A percentile compares a stretch with the other conserved stretches of the same genome.
These are phyloP conservation scores for Pachydiplax longipennis DNA, from an alignment of 2,888 invertebrate species.

Conservation along the genomic window DNA sequence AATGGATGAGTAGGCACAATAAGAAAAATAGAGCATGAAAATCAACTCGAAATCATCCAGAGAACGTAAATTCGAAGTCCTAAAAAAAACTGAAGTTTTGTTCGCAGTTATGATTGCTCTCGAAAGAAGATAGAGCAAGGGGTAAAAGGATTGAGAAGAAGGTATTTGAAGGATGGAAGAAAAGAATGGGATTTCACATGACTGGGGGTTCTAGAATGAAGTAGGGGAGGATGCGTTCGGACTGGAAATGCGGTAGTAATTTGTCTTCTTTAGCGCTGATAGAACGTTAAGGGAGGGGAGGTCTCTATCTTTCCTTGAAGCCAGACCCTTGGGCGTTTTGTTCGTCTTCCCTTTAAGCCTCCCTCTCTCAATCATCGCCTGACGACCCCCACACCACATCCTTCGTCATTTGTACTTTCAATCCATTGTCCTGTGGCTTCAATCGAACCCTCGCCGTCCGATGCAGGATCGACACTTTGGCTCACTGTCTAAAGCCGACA, in stretches of 20 bases:
- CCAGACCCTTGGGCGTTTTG: conserved; percentile 1
- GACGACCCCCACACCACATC: background rate
- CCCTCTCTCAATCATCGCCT: background rate
- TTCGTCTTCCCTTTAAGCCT: conserved; percentile 15
- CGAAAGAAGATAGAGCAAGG: background rate
- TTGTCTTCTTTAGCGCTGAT: conserved; percentile 45
- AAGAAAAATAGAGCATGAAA: too few species aligned
- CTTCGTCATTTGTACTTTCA: background rate
- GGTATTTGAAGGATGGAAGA: background rate
- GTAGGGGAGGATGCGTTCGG: conserved; percentile 13
- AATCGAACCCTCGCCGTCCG: background rate
- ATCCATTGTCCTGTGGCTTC: background rate
- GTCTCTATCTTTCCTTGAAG: background rate
- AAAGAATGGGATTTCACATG: background rate
- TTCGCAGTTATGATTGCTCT: background rate
- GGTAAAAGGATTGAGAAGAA: background rate
- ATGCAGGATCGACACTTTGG: background rate
- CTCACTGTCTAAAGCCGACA: background rate
- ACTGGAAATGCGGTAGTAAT: conserved; percentile 36
- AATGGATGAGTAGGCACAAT: too few species aligned
- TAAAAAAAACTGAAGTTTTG: background rate
- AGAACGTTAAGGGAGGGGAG: conserved; percentile 1
- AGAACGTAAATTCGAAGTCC: too few species aligned
- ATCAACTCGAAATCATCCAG: too few species aligned
- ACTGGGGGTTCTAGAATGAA: background rate